Conservation (phyloP, 2,797 vertebrate genomes). For the Hybognathus amarus region DNA sequence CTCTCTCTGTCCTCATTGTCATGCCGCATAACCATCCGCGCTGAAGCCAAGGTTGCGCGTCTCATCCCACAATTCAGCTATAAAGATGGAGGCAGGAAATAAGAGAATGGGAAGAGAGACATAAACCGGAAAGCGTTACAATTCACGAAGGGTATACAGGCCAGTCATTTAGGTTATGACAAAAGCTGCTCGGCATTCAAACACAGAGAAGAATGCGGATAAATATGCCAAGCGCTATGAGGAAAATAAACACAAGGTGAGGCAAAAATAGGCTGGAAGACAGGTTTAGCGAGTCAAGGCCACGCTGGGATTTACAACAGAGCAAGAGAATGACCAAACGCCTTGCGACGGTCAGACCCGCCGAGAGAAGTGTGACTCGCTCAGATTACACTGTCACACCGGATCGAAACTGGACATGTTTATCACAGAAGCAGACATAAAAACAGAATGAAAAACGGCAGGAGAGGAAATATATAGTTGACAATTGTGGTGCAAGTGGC, state of each 20-base stretch:
- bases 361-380: slow-evolving; percentile 53
- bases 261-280: slow-evolving; percentile 51
- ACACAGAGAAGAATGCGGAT: slow-evolving; percentile 25
- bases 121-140: slow-evolving; percentile 44
- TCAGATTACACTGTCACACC: slow-evolving; percentile 59
- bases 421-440: slow-evolving; percentile 57
- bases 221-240: slow-evolving; percentile 48
- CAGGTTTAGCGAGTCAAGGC: slow-evolving; percentile 76
- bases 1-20: slow-evolving; percentile 32
- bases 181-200: slow-evolving; percentile 36
- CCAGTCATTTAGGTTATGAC: slow-evolving; percentile 30
- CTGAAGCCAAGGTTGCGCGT: slow-evolving; percentile 37
- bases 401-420: slow-evolving; percentile 59
- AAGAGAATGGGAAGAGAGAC: slow-evolving; percentile 47
- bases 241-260: slow-evolving; percentile 52
- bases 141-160: slow-evolving; percentile 15
- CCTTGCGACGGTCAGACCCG: slow-evolving; percentile 41
- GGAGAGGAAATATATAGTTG: slow-evolving; percentile 44
- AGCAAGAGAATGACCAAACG: slow-evolving; percentile 43
- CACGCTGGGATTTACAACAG: slow-evolving; percentile 72
- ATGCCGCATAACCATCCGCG: slow-evolving; percentile 17
- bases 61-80: slow-evolving; percentile 42
- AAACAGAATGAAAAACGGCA: slow-evolving; percentile 57
- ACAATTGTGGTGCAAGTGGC: slow-evolving; percentile 39
- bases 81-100: slow-evolving; percentile 41